Base-by-base conservation (phyloP, 2,888 invertebrate species). In the Agrotis ipsilon region DNA sequence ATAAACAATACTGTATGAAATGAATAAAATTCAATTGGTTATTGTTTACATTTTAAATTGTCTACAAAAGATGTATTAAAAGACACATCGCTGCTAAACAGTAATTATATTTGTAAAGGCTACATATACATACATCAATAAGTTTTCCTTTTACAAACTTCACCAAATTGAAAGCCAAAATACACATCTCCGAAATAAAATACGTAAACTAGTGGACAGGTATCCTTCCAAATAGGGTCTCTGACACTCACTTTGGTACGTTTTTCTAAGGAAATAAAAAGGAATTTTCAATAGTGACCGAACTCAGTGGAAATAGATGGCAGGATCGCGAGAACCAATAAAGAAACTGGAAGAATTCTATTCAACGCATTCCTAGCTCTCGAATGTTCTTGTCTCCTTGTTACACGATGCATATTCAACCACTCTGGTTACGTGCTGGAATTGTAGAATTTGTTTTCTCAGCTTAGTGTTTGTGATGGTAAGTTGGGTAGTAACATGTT, bases 281-380 rank as follows among this genome's bases (percentile, higher is more conserved):
- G 78, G 84, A 85, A 85, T 85, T 82, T 83, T 77, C 84, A 85
- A 85, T 85, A 80, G 82, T 83, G 78, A 75, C 85, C 78, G 72
- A 78, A 73, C 74, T 70, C 65, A 62, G 68, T 59, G 57, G 59
- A 55, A 72, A 70, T 73, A 72, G 72, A 72, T 76, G 74, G 72
- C 78, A 45, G 82, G 82, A 84, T 81, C 80, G 76, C 82, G 74
- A 74, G 73, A 87, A 81, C 87, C 89, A 90, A 92, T 92, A 92
- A 91, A 90, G 88, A 88, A 81, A 80, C 80, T 83, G 76, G 83
- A 90, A 88, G 89, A 92, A 92, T 91, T 88, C 88, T 89, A 90
- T 90, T 90, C 88, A 89, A 86, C 84, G 83, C 89, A 92, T 92
- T 90, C 91, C 91, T 62, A 73, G 70, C 83, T 84, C 76, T 81